Evolutionary conservation across 2,113 vertebrate species (phyloP).

Genomic region (Dendropsophus ebraccatus): DNA sequence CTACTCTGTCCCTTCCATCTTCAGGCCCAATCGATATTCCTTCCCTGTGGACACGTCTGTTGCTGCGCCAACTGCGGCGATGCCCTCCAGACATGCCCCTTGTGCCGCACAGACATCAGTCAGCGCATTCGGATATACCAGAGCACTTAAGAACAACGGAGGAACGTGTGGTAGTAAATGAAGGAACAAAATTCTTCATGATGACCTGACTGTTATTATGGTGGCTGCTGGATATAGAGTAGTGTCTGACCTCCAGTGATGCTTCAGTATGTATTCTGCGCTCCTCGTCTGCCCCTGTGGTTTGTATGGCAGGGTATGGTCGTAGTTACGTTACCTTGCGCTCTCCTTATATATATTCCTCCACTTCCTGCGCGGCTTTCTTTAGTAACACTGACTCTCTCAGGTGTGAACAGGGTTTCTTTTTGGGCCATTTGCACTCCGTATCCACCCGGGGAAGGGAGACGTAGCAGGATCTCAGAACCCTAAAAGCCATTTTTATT

Average conservation of each 20-base stretch:
- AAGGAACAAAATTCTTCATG: background rate
- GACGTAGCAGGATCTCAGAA: no score
- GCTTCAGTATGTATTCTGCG: background rate
- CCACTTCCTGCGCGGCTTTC: background rate
- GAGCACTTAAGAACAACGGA: slow-evolving; percentile 62
- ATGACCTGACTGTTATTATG: background rate
- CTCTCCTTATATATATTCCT: background rate
- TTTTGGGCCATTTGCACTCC: background rate
- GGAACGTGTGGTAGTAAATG: background rate
- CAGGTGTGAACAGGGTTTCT: background rate
- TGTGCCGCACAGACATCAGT: slow-evolving; percentile 82
- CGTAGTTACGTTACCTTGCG: no score
- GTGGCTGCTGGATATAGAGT: background rate
- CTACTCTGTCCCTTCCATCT: background rate
- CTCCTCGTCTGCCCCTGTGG: slow-evolving; percentile 3
- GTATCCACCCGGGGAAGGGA: background rate
- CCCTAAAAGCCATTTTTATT: background rate
- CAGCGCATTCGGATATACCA: slow-evolving; percentile 87
- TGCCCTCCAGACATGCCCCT: slow-evolving; percentile 80
- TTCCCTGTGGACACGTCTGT: slow-evolving; percentile 93
- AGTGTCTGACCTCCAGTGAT: background rate
- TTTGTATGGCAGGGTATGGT: background rate
- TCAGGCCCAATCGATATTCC: slow-evolving; percentile 89
- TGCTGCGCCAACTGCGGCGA: slow-evolving; percentile 86
- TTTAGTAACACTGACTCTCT: background rate